A percentile compares a stretch with the other conserved stretches of the same genome.
Evolutionary conservation across 2,888 invertebrate species (phyloP).

Genomic region (Bombylius major): DNA sequence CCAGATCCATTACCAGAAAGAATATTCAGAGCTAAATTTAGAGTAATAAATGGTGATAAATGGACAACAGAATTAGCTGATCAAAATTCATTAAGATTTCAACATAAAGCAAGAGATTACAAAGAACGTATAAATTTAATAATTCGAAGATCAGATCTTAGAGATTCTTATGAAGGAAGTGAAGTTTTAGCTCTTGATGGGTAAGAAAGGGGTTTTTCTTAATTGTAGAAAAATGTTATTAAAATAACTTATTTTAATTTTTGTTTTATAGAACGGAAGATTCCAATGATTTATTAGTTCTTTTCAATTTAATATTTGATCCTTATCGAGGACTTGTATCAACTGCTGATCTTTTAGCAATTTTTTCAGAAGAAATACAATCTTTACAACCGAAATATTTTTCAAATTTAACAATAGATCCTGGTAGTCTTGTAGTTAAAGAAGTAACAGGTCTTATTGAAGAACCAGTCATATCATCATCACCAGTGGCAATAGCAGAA

Average conservation of each 20-base stretch:
- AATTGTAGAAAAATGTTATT: neutral
- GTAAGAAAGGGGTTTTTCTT: conserved; percentile 39
- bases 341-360: conserved; percentile 50
- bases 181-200: conserved; percentile 78
- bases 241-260: neutral
- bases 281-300: conserved; percentile 58
- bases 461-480: conserved; percentile 33
- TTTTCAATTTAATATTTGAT: conserved; percentile 77
- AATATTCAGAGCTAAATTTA: conserved; percentile 70
- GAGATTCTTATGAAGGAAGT: conserved; percentile 62
- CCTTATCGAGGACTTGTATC: conserved; percentile 56
- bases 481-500: conserved; percentile 24
- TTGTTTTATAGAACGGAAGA: conserved; percentile 43
- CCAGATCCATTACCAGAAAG: conserved; percentile 60
- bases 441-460: conserved; percentile 34
- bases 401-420: conserved; percentile 50
- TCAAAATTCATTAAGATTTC: conserved; percentile 55
- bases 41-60: conserved; percentile 55
- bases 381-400: conserved; percentile 46
- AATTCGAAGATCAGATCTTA: conserved; percentile 58
- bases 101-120: conserved; percentile 59
- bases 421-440: conserved; percentile 52
- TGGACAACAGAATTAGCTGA: conserved; percentile 55
- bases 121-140: conserved; percentile 61
- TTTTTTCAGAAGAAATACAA: conserved; percentile 53